Base-by-base conservation (phyloP, 2,888 invertebrate species). In the Eubasilissa splendida region DNA sequence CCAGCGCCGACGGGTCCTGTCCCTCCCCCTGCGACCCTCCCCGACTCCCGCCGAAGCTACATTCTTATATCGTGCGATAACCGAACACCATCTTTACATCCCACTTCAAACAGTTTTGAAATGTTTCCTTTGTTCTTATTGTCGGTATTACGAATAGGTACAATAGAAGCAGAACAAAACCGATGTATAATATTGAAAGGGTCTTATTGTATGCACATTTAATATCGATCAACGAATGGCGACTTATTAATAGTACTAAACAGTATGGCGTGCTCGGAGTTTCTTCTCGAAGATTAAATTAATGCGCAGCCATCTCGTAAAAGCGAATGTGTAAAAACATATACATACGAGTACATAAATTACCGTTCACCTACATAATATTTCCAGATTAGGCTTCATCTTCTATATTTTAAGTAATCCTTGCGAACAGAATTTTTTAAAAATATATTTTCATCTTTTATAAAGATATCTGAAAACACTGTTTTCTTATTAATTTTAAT, bases 41-140 rank as follows among this genome's bases (percentile, higher is more conserved):
- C 42, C 42, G 5, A 14, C 60, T 58, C 10, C 54, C 33, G 5
- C 66, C 33, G 33, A 66, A 11, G 10, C 60, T 31, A 12, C 60
- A 31, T 33, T 63, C 63, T 33, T 14, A 70, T 52, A 70, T 22
- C 53, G 50, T 50, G 66, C 70, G 70, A 70, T 70, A 70, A 53
- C 70, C 54, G 70, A 70, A 70, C 70, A 54, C 54, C 70, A 54
- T 70, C 70, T 31, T 70, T 31, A 70, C 70, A 54, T 70, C 54
- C 70, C 12, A 70, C 70, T 70, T 70, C 56, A 58, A 73, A 56
- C 58, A 56, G 56, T 73, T 73, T 58, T 73, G 54, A 54, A 73
- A 73, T 73, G 56, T 73, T 73, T 12, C 71, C 71, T 56, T 73
- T 73, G 71, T 73, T 56, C 71, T 58, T 71, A 71, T 73, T 58